Evolutionary conservation across 2,888 invertebrate species (phyloP), one percentile per base, ranked within the genome.

Genomic region (Emesis castigata): DNA sequence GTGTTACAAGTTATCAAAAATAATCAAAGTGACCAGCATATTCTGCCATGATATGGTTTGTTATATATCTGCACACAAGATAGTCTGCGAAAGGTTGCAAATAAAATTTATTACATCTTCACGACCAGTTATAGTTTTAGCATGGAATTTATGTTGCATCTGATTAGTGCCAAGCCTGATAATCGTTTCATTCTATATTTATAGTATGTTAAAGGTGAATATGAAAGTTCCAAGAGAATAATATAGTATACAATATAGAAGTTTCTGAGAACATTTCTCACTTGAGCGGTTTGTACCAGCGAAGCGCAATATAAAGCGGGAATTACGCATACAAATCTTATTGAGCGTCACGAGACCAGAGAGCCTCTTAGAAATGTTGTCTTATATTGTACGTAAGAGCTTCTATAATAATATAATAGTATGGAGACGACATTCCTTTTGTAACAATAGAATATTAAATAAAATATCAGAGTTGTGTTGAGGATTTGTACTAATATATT

Each of bases 361-460:
- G 26, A 61, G 61, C 61, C 61, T 61, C 61, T 61, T 61, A 61
- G 61, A 61, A 61, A 61, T 61, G 61, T 61, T 61, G 61, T 61
- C 61, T 61, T 22, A 61, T 61, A 61, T 61, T 61, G 61, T 48
- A 16, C 48, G 48, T 61, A 61, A 61, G 61, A 61, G 61, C 61
- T 61, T 61, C 61, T 22, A 61, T 61, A 61, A 61, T 61, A 61
- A 61, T 26, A 61, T 61, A 61, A 61, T 61, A 61, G 61, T n/a
- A 61, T 14, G 61, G n/a, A n/a, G 22, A 26, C 22, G 61, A 61
- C 26, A 61, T 61, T 61, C 61, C 61, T 61, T 26, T 61, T 61
- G 61, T 26, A 11, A 61, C 14, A 26, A 61, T n/a, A 26, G 61
- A 61, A 26, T 26, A 61, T 61, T 14, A 20, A 16, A 16, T 16